phyloP scores from a whole-genome alignment of 2,113 vertebrate species.

The Felis catus region F.catus_Fca126_mat1.0 CM031420.1:22972501-22973000 shows the following conservation, averaged over 20 bases:
- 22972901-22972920: background rate
- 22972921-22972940: background rate
- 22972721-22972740: slow-evolving; percentile 77
- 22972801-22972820: slow-evolving; percentile 83
- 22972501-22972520: background rate
- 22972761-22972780: slow-evolving; percentile 76
- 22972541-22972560: background rate
- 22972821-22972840: slow-evolving; percentile 83
- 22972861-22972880: slow-evolving; percentile 91
- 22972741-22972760: slow-evolving; percentile 80
- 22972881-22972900: slow-evolving; percentile 38
- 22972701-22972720: background rate
- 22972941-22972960: background rate
- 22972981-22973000: background rate
- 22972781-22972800: slow-evolving; percentile 83
- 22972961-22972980: background rate
- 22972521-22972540: background rate
- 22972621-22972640: background rate
- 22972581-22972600: background rate
- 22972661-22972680: background rate
- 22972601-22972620: background rate
- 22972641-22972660: background rate
- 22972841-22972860: slow-evolving; percentile 86
- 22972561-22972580: background rate
- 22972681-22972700: background rate